These are phyloP conservation scores for Accipiter cooperii DNA, from an alignment of 2,113 vertebrate genomes.

Conservation along the genomic window DNA sequence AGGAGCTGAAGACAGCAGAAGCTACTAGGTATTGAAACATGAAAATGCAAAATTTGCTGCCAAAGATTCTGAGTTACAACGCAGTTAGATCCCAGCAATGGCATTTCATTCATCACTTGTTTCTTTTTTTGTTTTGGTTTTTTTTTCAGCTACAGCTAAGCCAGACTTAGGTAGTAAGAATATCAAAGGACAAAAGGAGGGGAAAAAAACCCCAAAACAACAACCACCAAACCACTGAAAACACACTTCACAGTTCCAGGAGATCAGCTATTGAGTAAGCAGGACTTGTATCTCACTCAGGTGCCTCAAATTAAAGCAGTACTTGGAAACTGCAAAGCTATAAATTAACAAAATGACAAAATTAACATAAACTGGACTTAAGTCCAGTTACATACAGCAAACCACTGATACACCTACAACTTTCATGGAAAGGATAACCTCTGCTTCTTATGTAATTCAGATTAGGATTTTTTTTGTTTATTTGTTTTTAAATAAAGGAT, in stretches of 20 bases:
- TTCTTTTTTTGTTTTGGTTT: not conserved
- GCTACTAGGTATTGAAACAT: not conserved
- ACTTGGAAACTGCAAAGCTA: constrained; percentile 5
- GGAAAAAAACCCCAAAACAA: accelerated
- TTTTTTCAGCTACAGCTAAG: not conserved
- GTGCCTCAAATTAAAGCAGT: constrained; percentile 8
- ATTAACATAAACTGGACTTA: not conserved
- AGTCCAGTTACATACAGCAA: not conserved
- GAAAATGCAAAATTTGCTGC: not conserved
- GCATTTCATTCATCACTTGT: not conserved
- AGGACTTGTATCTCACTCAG: not conserved
- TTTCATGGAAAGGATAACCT: not conserved
- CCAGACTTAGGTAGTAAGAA: not conserved
- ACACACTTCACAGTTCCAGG: not conserved
- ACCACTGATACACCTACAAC: not conserved
- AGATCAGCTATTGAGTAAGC: not conserved
- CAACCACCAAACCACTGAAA: not conserved
- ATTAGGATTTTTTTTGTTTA: not conserved
- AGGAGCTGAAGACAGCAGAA: not conserved
- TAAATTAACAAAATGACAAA: constrained; percentile 8
- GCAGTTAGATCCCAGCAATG: not conserved
- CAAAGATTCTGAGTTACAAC: not conserved
- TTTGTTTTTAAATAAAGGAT: not conserved
- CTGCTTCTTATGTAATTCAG: not conserved
- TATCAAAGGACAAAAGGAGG: not conserved